Evolutionary conservation across 2,113 vertebrate species (phyloP).

Genomic region (Daboia siamensis): DNA sequence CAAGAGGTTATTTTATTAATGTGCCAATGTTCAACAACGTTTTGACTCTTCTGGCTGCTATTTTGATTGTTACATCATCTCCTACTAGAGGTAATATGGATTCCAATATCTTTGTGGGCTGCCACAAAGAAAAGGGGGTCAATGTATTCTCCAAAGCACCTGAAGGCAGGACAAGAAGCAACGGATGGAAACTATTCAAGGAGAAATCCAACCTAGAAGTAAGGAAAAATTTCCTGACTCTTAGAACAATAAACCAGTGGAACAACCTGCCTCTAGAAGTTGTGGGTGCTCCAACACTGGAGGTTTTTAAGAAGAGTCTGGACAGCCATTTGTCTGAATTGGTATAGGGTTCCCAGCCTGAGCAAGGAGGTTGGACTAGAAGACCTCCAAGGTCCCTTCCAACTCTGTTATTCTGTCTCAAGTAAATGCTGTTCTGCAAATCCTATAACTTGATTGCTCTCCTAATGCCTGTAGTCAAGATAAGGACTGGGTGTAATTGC

Average conservation of each 20-base stretch:
- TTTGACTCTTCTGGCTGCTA: background rate
- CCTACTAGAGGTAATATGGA: background rate
- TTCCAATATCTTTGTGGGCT: background rate
- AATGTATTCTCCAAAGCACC: background rate
- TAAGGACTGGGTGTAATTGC: conserved; percentile 70
- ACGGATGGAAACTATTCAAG: background rate
- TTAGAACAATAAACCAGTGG: background rate
- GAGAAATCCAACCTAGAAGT: background rate
- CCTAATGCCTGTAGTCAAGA: conserved; percentile 58
- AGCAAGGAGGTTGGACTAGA: background rate
- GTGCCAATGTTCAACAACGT: background rate
- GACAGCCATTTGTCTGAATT: background rate
- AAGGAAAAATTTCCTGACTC: background rate
- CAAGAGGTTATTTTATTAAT: background rate
- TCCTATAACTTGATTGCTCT: background rate
- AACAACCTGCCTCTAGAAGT: background rate
- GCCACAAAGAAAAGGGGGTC: background rate
- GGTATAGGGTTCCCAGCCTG: background rate
- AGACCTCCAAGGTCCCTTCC: background rate
- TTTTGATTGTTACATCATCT: background rate
- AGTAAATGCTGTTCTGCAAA: background rate
- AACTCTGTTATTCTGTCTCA: background rate
- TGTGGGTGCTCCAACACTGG: background rate
- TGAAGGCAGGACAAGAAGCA: background rate
- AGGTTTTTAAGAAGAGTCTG: background rate